Conservation (phyloP, 1,140 invertebrate species). For the Tribolium castaneum region DNA sequence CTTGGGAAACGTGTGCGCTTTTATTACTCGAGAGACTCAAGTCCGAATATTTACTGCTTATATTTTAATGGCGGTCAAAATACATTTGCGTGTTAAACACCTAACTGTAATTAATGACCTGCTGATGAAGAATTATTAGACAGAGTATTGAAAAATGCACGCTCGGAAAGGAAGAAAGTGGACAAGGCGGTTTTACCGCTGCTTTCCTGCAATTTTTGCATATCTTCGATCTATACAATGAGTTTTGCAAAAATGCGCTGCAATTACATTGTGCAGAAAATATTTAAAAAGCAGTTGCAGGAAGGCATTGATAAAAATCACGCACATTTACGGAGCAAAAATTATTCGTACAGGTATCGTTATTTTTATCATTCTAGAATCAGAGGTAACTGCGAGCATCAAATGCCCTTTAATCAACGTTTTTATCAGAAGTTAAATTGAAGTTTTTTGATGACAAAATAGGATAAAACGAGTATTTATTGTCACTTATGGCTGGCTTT, state of each 20-base stretch:
- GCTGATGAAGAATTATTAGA: constrained; percentile 5
- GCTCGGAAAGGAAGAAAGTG: background rate
- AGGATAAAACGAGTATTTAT: no score
- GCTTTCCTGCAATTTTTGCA: constrained; percentile 2
- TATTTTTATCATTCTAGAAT: no score
- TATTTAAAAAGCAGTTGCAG: background rate
- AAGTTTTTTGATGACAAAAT: no score
- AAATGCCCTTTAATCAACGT: no score
- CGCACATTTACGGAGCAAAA: no score
- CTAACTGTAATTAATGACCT: constrained; percentile 12
- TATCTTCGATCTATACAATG: background rate
- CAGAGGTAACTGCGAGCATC: no score
- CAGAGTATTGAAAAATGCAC: background rate
- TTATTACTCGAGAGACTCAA: background rate
- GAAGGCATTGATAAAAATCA: background rate
- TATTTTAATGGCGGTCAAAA: constrained; percentile 1
- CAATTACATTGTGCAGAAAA: background rate
- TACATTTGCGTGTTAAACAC: background rate
- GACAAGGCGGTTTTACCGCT: background rate
- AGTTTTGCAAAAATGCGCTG: background rate
- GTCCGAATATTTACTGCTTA: background rate
- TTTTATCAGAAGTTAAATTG: no score
- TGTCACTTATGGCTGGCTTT: no score
- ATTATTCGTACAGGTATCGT: no score
- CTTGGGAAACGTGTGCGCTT: background rate